Evolutionary conservation across 2,888 invertebrate genomes (phyloP).

Genomic region (Conus canariensis): DNA sequence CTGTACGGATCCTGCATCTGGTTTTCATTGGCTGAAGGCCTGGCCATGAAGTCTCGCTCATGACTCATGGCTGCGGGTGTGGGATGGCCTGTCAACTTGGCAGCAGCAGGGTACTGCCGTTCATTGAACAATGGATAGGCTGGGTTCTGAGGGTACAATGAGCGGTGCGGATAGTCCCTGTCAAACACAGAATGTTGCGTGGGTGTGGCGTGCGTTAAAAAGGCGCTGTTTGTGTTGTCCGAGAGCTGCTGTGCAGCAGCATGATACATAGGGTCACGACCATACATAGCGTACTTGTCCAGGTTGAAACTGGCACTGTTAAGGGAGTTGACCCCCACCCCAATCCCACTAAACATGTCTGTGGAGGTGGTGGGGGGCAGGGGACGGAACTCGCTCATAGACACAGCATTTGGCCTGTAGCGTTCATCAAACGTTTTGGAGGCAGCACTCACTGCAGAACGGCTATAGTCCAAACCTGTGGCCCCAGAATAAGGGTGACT

Average conservation of each 20-base stretch:
- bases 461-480: constrained; percentile 69
- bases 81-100: constrained; percentile 61
- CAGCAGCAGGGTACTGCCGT: constrained; percentile 72
- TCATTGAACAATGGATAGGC: constrained; percentile 75
- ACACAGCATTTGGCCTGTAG: constrained; percentile 69
- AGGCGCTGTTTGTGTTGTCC: constrained; percentile 72
- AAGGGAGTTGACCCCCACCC: constrained; percentile 52
- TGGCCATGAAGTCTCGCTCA: constrained; percentile 69
- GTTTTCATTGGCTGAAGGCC: constrained; percentile 65
- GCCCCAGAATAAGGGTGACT: constrained; percentile 67
- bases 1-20: constrained; percentile 76
- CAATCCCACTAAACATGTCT: constrained; percentile 72
- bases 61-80: constrained; percentile 64
- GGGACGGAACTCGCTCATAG: constrained; percentile 71
- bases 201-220: constrained; percentile 70
- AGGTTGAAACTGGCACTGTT: constrained; percentile 71
- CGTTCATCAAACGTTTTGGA: constrained; percentile 76
- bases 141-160: constrained; percentile 72
- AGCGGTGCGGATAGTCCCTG: constrained; percentile 69
- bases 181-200: constrained; percentile 72
- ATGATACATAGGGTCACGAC: constrained; percentile 74
- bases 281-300: constrained; percentile 73
- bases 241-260: constrained; percentile 68
- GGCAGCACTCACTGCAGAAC: constrained; percentile 63
- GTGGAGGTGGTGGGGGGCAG: constrained; percentile 71